Evolutionary conservation across 1,140 invertebrate genomes (phyloP).

Genomic region (Acyrthosiphon pisum): DNA sequence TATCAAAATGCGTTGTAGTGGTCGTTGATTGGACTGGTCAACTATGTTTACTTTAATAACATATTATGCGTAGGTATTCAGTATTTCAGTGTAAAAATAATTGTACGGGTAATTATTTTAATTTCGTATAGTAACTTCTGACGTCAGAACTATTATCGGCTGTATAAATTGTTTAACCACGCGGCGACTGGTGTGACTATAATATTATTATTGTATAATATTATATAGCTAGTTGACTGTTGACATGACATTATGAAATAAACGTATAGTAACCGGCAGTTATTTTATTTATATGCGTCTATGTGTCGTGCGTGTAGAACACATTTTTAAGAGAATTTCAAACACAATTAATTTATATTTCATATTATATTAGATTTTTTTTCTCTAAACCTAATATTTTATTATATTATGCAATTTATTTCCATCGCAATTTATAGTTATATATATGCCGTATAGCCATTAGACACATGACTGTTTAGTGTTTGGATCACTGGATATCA

Average conservation of each 20-base stretch:
- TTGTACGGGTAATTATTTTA: neutral
- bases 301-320: neutral
- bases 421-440: neutral
- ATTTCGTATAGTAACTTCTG: slow-evolving; percentile 10
- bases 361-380: neutral
- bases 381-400: neutral
- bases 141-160: slow-evolving; percentile 18
- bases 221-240: slow-evolving; percentile 22
- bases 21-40: neutral
- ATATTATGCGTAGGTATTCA: neutral
- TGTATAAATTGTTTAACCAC: neutral
- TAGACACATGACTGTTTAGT: neutral
- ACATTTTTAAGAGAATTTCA: neutral
- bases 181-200: neutral
- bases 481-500: neutral
- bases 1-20: neutral
- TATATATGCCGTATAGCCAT: neutral
- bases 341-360: neutral
- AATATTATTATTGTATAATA: neutral
- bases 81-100: neutral
- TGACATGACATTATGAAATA: slow-evolving; percentile 16
- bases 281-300: neutral
- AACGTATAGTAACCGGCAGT: neutral
- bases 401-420: neutral
- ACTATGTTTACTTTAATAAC: neutral